Conservation (phyloP, 2,888 invertebrate genomes). For the Mechanitis messenoides region DNA sequence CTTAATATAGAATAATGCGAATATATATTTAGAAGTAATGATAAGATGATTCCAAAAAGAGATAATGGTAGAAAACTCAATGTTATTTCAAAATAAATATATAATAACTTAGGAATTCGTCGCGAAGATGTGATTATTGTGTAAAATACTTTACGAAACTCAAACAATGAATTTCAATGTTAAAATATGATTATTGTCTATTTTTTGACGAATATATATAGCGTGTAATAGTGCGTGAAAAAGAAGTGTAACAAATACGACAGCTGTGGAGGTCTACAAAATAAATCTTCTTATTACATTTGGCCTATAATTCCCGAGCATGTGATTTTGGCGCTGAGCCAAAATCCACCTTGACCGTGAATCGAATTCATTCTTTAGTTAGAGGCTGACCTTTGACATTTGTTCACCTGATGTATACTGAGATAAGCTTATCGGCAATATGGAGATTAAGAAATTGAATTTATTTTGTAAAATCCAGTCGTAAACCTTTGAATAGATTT, state of each 20-base stretch:
- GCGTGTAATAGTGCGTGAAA: conserved; percentile 10
- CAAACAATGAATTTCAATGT: background rate
- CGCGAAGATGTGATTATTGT: no score
- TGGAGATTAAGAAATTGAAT: conserved; percentile 1
- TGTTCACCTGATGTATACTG: conserved; percentile 10
- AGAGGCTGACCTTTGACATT: conserved; percentile 18
- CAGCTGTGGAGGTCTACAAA: conserved; percentile 13
- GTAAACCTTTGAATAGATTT: no score
- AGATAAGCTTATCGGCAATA: conserved; percentile 1
- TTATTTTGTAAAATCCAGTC: background rate
- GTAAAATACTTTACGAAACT: no score
- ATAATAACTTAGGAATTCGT: no score
- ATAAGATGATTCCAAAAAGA: no score
- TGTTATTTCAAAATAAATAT: no score
- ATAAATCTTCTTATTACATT: conserved; percentile 24
- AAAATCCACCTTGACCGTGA: conserved; percentile 26
- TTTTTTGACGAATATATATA: conserved; percentile 6
- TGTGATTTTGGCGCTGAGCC: conserved; percentile 20
- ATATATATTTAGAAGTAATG: background rate
- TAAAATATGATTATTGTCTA: background rate
- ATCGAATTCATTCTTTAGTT: conserved; percentile 23
- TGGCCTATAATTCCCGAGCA: conserved; percentile 24
- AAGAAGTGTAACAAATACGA: conserved; percentile 13
- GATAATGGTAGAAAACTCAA: no score
- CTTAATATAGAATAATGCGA: conserved; percentile 10